Base-by-base conservation (phyloP, 2,113 vertebrate species). In the Tachuris rubrigastra region DNA sequence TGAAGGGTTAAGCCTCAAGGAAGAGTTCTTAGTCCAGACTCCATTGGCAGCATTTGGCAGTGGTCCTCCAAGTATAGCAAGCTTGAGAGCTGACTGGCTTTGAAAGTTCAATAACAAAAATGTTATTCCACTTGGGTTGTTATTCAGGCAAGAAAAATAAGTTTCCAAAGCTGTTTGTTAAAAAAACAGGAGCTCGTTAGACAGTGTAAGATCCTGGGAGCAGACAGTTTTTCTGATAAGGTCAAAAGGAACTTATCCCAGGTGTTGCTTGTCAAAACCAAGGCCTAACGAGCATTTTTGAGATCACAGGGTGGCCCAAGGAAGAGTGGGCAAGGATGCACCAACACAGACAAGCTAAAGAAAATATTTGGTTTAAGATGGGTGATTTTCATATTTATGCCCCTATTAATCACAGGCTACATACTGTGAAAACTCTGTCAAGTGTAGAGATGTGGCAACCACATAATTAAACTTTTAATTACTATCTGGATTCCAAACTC, bases 291-390 rank as follows among this genome's bases (percentile, higher is more conserved):
- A 83, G 55, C 47, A 23, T 69, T 76, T 62, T 56, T 42, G 71
- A 69, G 41, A 49, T 62, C 30, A 31, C 19, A 0, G 0, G 27
- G 30, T 25, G 39, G 30, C 47, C 75, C 2, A 0, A 68, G 33
- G 35, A 72, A 25, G 47, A 52, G 20, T 17, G 30, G 17, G 18
- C 8, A 3, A 41, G 10, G 22, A 55, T 41, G n/a, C 12, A 49
- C 5, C 9, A 42, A 21, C 47, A 41, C 2, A 47, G 33, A 33
- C 20, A 30, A 14, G 19, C 10, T 53, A 53, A 86, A 66, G 4
- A 41, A 67, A 80, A 84, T 0, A 68, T 63, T 62, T 66, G 2
- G 2, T 79, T 85, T 66, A 25, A 23, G 78, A 87, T 69, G 10
- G 5, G 10, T 71, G 7, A 55, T 62, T 80, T 74, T 16, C 21